Evolutionary conservation across 2,797 vertebrate genomes (phyloP), one percentile per base, ranked within the genome.

Genomic region (Hafferia zeledoni): DNA sequence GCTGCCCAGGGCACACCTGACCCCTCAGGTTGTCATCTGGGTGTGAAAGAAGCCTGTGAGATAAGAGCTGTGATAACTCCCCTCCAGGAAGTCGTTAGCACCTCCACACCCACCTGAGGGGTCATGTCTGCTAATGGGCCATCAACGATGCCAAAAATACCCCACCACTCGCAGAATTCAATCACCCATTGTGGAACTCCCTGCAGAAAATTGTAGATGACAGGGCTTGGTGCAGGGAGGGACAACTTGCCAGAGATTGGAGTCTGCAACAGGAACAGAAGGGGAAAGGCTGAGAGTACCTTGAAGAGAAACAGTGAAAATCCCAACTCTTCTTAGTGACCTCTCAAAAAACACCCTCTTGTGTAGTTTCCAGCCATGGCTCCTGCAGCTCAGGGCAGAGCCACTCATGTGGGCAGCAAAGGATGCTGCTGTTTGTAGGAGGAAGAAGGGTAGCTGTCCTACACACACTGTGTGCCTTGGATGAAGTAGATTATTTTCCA

Each of bases 401-500:
- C 28, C 33, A 22, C 25, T 37, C 46, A 28, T 0, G 1, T 41
- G 44, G 67, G 57, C 35, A 55, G 56, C 2, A 1, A 41, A 47
- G 65, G 53, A 53, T 44, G 64, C 50, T 41, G 46, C 2, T 6
- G 52, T n/a, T 49, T 47, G 17, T 0, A 3, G 74, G 31, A 84
- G n/a, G 57, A 83, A 69, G 18, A 83, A 72, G 16, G 11, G 2
- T 23, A 20, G 27, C 41, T 60, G 27, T 55, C 56, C 68, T 50
- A 3, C 7, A 3, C 2, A 3, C 24, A 19, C 55, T 2, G 0
- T 15, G 19, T 28, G 23, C 27, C 52, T 71, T 41, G 14, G 25
- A 15, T 56, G 53, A 91, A 90, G 53, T 0, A 0, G 27, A 74
- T 70, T 56, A 49, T 9, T 50, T 81, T 74, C 49, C 61, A 50